phyloP scores from a whole-genome alignment of 2,888 invertebrate species.

The Lasioglossum morio region DNA sequence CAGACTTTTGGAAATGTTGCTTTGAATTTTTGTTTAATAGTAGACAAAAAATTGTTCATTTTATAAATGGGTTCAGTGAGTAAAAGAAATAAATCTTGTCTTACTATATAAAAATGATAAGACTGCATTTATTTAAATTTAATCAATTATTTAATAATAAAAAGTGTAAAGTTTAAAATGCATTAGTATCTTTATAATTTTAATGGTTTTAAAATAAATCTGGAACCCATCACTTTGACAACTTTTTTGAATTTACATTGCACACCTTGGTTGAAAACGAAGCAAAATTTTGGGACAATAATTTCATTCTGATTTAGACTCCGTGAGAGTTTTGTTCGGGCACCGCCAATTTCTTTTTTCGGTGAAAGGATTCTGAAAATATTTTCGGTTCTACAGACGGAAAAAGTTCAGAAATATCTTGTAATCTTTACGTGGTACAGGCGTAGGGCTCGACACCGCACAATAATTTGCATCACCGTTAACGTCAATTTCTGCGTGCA shows the following conservation, averaged over 20 bases:
- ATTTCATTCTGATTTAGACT: neutral
- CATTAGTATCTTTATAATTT: neutral
- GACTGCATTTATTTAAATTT: too few relatives aligned
- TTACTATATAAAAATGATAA: too few relatives aligned
- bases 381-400: neutral
- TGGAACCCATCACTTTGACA: neutral
- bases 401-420: neutral
- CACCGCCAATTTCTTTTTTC: neutral
- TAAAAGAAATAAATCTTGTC: too few relatives aligned
- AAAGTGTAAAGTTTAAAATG: too few relatives aligned
- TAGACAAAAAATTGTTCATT: too few relatives aligned
- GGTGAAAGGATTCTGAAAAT: neutral
- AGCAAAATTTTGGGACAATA: neutral
- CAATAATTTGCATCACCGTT: neutral
- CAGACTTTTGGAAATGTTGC: too few relatives aligned
- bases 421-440: neutral
- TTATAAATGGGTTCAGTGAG: too few relatives aligned
- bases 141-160: too few relatives aligned
- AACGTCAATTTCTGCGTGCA: neutral
- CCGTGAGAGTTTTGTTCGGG: neutral
- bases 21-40: too few relatives aligned
- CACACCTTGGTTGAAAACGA: too few relatives aligned
- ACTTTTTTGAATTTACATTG: neutral
- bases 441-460: neutral
- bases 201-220: neutral